Conservation (phyloP, 1,140 invertebrate genomes). For the Trachelipus rathkii region DNA sequence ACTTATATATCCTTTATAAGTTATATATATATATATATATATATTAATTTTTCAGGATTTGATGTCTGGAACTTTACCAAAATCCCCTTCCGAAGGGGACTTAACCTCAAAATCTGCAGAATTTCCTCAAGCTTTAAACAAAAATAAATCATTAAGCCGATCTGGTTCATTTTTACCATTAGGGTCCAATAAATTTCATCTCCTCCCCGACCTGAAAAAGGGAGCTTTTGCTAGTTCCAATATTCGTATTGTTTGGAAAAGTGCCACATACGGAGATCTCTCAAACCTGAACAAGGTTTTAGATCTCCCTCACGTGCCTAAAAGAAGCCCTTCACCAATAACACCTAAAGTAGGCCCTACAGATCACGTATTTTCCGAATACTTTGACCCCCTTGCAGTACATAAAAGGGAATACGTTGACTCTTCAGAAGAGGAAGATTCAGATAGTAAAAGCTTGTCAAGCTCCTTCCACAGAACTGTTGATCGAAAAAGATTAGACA, state of each 20-base stretch:
- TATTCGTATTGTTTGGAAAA: not conserved
- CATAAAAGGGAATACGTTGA: not conserved
- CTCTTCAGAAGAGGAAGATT: no score
- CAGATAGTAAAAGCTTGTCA: no score
- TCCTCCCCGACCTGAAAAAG: not conserved
- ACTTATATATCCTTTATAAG: not conserved
- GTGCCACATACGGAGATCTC: not conserved
- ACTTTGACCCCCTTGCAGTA: not conserved
- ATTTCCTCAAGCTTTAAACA: no score
- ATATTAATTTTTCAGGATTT: not conserved
- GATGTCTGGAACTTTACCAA: not conserved
- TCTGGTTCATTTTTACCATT: no score
- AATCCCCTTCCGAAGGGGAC: not conserved
- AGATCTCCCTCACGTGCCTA: not conserved
- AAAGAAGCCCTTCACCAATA: not conserved
- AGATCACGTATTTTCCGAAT: not conserved
- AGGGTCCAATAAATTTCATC: not conserved
- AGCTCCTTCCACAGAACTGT: no score
- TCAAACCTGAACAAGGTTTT: not conserved
- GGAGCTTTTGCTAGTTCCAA: not conserved
- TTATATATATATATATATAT: not conserved
- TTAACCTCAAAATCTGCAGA: not conserved
- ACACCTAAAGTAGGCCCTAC: not conserved
- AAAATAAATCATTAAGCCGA: no score
- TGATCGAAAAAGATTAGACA: no score